Conservation (phyloP, 2,113 vertebrate genomes). For the Aptenodytes patagonicus region DNA sequence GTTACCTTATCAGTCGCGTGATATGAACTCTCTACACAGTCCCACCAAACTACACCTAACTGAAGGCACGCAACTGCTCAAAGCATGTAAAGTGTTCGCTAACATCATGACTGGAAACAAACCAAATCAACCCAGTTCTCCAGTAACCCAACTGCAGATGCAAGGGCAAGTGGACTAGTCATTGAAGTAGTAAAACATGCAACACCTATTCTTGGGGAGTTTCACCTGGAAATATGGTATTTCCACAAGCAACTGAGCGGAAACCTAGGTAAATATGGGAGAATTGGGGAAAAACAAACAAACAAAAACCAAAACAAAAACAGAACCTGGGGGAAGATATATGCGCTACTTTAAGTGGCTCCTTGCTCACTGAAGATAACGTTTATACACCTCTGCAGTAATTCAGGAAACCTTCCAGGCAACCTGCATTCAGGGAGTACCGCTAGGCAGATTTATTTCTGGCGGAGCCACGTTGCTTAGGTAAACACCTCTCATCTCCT, state of each 20-base stretch:
- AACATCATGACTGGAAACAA: neutral
- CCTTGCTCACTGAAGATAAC: rapidly evolving
- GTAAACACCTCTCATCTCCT: rapidly evolving
- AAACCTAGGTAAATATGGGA: neutral
- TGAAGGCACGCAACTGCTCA: neutral
- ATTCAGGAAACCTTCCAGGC: neutral
- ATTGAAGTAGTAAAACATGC: rapidly evolving
- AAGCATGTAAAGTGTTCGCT: rapidly evolving
- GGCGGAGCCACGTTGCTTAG: neutral
- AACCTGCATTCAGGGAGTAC: rapidly evolving
- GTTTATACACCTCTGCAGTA: neutral
- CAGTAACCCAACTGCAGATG: neutral
- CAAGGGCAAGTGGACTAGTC: rapidly evolving
- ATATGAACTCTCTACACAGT: neutral
- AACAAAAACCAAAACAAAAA: neutral
- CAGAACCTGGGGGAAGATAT: rapidly evolving
- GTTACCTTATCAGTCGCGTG: neutral
- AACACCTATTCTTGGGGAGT: neutral
- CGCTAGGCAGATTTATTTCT: neutral
- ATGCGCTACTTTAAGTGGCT: rapidly evolving
- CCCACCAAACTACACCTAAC: neutral
- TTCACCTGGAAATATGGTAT: rapidly evolving
- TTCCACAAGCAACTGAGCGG: neutral
- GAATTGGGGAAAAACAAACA: too few species aligned
- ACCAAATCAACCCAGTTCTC: neutral